Conservation (phyloP, 2,113 vertebrate species). For the Anguilla japonica region DNA sequence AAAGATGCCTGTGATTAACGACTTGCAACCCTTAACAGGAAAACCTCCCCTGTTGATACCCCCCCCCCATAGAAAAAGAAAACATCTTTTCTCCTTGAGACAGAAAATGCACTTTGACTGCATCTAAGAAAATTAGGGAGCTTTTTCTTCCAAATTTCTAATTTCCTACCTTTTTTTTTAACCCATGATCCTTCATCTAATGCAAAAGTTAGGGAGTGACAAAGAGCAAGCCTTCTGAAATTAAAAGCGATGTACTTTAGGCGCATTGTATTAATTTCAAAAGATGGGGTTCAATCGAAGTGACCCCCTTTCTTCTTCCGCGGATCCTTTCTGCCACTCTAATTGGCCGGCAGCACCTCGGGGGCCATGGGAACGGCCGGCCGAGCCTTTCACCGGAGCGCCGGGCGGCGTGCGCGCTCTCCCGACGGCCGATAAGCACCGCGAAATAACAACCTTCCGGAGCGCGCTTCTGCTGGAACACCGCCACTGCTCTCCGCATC, state of each 20-base stretch:
- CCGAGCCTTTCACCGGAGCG: conserved; percentile 46
- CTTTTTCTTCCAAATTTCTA: conserved; percentile 54
- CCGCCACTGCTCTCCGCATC: neutral
- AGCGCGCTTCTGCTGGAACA: neutral
- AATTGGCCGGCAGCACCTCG: conserved; percentile 64
- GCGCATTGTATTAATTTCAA: conserved; percentile 70
- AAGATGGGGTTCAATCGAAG: conserved; percentile 47
- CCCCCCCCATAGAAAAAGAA: conserved; percentile 34
- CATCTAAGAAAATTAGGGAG: conserved; percentile 53
- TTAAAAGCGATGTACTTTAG: conserved; percentile 50
- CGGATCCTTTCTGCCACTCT: conserved; percentile 62
- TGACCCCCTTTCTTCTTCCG: conserved; percentile 55
- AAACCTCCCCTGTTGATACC: conserved; percentile 53
- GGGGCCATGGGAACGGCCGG: conserved; percentile 73
- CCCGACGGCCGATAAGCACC: conserved; percentile 49
- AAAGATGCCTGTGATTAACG: conserved; percentile 85
- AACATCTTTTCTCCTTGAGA: conserved; percentile 44
- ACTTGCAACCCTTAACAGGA: conserved; percentile 73
- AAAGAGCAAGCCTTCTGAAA: conserved; percentile 52
- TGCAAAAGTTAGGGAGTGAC: conserved; percentile 54
- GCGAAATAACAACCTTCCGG: conserved; percentile 41
- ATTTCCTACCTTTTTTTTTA: conserved; percentile 55
- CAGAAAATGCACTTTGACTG: conserved; percentile 63
- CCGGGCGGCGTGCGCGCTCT: conserved; percentile 55
- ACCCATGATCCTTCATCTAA: conserved; percentile 52